Conservation (phyloP, 2,888 invertebrate species). For the Isotomurus palustris region DNA sequence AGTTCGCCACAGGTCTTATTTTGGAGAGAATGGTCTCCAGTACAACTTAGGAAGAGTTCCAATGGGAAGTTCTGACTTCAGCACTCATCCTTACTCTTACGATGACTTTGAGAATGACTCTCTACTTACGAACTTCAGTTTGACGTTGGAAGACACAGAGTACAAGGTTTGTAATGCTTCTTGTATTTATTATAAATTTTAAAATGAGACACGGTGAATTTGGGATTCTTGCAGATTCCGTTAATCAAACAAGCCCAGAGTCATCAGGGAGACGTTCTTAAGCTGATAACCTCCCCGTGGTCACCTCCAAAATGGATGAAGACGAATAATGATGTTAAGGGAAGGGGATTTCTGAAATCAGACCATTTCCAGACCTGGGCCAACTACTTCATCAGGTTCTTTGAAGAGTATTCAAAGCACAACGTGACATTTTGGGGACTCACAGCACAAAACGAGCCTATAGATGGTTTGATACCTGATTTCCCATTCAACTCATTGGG, state of each 20-base stretch:
- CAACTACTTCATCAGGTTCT: constrained; percentile 71
- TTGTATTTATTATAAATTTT: not conserved
- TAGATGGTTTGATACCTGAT: constrained; percentile 59
- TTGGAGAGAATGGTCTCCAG: constrained; percentile 22
- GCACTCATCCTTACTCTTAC: constrained; percentile 73
- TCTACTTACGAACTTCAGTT: constrained; percentile 16
- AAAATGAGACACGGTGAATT: not conserved
- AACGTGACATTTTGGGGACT: constrained; percentile 74
- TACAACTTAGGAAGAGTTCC: constrained; percentile 52
- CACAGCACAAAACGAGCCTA: constrained; percentile 78
- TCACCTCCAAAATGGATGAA: constrained; percentile 59
- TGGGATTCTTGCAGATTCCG: constrained; percentile 48
- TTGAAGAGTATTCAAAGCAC: constrained; percentile 68
- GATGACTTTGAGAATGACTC: constrained; percentile 53
- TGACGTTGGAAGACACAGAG: constrained; percentile 7
- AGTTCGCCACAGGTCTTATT: constrained; percentile 26
- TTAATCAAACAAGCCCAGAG: constrained; percentile 48
- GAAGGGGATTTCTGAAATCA: constrained; percentile 52
- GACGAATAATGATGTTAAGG: constrained; percentile 51
- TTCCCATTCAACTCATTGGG: constrained; percentile 68
- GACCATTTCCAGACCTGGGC: constrained; percentile 72
- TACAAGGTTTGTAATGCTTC: constrained; percentile 8
- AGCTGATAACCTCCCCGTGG: constrained; percentile 56
- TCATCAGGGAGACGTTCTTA: constrained; percentile 46
- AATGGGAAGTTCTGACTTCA: constrained; percentile 82